Evolutionary conservation across 2,113 vertebrate species (phyloP).

Genomic region (Heterocephalus glaber): DNA sequence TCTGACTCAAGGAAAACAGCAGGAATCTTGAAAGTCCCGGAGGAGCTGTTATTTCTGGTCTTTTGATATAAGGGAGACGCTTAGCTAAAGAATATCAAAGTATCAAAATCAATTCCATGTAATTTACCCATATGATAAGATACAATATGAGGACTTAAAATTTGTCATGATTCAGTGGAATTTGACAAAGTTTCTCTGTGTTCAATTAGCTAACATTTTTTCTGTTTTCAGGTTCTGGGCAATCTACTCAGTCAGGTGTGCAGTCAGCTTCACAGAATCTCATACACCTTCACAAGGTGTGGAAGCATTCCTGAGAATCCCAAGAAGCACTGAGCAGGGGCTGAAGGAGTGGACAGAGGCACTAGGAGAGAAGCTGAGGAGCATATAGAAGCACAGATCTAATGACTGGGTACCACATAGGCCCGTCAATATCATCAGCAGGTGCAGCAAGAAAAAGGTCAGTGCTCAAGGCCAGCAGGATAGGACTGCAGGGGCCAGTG

Average conservation of each 20-base stretch:
- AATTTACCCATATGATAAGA: constrained; percentile 1
- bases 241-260: not conserved
- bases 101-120: not conserved
- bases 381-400: accelerated
- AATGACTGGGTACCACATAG: accelerated
- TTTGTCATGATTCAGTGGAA: not conserved
- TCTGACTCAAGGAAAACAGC: constrained; percentile 80
- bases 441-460: not conserved
- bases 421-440: not conserved
- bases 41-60: constrained; percentile 69
- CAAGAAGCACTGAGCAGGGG: not conserved
- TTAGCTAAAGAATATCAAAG: constrained; percentile 61
- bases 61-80: constrained; percentile 70
- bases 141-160: not conserved
- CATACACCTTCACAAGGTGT: not conserved
- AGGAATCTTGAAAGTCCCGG: constrained; percentile 71
- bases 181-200: not conserved
- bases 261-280: not conserved
- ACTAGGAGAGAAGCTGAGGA: not conserved
- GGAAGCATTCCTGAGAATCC: not conserved
- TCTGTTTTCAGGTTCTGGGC: not conserved
- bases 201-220: not conserved
- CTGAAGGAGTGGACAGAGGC: too few species aligned
- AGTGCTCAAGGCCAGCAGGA: not conserved
- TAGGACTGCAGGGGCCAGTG: not conserved